phyloP scores from a whole-genome alignment of 2,888 invertebrate species.

The Drosophila imparisetae region DNA sequence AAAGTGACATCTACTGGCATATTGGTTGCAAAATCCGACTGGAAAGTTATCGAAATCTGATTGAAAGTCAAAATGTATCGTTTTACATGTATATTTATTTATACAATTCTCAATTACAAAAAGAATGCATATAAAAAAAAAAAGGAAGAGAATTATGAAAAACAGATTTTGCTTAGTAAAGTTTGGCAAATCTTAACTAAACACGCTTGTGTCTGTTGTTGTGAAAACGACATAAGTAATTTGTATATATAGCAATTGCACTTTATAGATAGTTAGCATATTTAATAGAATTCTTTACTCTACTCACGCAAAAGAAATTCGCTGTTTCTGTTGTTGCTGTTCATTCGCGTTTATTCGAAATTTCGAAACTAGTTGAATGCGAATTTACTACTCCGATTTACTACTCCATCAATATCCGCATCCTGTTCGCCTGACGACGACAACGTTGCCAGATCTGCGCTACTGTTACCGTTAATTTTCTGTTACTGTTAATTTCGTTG shows the following conservation, averaged over 20 bases:
- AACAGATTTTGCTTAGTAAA: background rate
- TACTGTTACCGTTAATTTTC: background rate
- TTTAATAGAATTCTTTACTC: background rate
- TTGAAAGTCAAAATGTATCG: background rate
- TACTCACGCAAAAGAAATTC: background rate
- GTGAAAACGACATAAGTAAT: background rate
- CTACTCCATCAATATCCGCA: background rate
- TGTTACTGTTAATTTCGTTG: background rate
- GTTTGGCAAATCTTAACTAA: conserved; percentile 3
- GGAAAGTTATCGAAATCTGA: background rate
- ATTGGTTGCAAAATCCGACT: background rate
- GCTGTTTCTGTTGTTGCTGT: background rate
- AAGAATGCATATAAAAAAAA: conserved; percentile 34
- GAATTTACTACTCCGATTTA: conserved; percentile 4
- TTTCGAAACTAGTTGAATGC: conserved; percentile 5
- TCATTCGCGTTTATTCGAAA: conserved; percentile 2
- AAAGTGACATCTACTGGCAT: too few relatives aligned
- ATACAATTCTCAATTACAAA: conserved; percentile 66
- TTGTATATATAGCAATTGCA: conserved; percentile 9
- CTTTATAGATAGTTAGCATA: conserved; percentile 1
- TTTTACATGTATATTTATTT: conserved; percentile 14
- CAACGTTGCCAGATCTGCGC: background rate
- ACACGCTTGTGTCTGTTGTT: background rate
- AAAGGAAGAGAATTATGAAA: conserved; percentile 22
- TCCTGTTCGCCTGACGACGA: background rate